Evolutionary conservation across 2,797 vertebrate genomes (phyloP).

Genomic region (Rhinatrema bivittatum): DNA sequence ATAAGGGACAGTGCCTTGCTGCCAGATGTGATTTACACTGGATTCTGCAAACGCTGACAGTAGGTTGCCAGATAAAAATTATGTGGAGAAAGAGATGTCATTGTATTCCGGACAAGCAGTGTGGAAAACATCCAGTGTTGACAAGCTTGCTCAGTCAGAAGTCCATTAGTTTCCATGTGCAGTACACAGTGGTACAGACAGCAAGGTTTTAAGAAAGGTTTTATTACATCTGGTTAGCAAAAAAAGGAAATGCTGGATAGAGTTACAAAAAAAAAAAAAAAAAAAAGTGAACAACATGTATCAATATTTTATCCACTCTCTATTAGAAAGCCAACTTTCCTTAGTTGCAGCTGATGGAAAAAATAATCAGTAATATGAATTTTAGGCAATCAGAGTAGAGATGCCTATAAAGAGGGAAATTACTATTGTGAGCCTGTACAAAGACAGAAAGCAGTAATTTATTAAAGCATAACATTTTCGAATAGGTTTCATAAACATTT

Average conservation of each 20-base stretch:
- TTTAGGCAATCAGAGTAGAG: no score
- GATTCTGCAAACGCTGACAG: conserved; percentile 21
- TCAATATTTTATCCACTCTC: conserved; percentile 45
- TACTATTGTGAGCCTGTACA: no score
- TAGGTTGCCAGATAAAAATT: conserved; percentile 36
- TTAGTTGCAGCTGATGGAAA: no score
- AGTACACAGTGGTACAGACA: conserved; percentile 33
- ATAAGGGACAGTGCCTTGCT: conserved; percentile 34
- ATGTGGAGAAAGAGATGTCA: conserved; percentile 50
- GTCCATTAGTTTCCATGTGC: conserved; percentile 42
- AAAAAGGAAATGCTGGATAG: conserved; percentile 35
- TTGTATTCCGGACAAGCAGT: conserved; percentile 44
- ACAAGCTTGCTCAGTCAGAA: conserved; percentile 45
- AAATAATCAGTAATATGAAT: no score
- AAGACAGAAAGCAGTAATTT: no score
- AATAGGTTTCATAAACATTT: no score
- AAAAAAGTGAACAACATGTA: conserved; percentile 34
- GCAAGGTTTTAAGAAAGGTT: conserved; percentile 34
- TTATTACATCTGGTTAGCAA: conserved; percentile 45
- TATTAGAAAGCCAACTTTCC: no score
- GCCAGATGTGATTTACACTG: conserved; percentile 40
- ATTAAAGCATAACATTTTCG: no score
- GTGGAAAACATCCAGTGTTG: conserved; percentile 44
- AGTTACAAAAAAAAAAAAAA: conserved; percentile 34
- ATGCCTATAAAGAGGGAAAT: no score